Evolutionary conservation across 1,140 invertebrate species (phyloP).

Genomic region (Atta cephalotes): DNA sequence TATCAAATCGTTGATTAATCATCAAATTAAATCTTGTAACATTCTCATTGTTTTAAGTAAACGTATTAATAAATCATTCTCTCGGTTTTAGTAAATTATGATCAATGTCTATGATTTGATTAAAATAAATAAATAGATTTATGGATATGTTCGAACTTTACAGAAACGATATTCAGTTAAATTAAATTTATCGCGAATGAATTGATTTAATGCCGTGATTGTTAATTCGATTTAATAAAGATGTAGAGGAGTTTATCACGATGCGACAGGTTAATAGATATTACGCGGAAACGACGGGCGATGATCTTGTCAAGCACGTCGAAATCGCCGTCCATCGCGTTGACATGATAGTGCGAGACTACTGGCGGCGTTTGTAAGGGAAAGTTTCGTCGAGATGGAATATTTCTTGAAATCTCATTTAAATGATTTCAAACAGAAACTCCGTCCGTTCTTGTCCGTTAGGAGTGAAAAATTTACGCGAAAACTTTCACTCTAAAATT

Average conservation of each 20-base stretch:
- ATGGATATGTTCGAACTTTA: background rate
- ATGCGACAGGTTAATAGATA: background rate
- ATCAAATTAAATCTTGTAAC: background rate
- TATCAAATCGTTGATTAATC: background rate
- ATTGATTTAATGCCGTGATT: background rate
- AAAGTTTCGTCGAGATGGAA: conserved; percentile 32
- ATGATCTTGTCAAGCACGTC: conserved; percentile 39
- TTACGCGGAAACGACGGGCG: conserved; percentile 23
- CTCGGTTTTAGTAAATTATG: background rate
- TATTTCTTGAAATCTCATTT: conserved; percentile 61
- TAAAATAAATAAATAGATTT: background rate
- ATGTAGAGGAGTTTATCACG: background rate
- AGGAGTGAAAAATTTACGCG: conserved; percentile 40
- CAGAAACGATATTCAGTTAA: background rate
- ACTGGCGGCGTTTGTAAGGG: background rate
- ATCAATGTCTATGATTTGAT: background rate
- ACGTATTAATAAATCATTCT: background rate
- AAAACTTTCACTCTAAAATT: conserved; percentile 52
- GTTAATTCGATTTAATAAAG: conserved; percentile 36
- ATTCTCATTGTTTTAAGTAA: background rate
- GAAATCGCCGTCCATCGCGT: conserved; percentile 42
- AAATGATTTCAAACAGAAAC: conserved; percentile 57
- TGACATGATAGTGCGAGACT: conserved; percentile 17
- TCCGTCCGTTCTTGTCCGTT: conserved; percentile 39
- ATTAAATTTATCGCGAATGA: background rate